A percentile compares a stretch with the other conserved stretches of the same genome.
phyloP scores from a whole-genome alignment of 2,113 vertebrate species.

The Clinocottus analis region DNA sequence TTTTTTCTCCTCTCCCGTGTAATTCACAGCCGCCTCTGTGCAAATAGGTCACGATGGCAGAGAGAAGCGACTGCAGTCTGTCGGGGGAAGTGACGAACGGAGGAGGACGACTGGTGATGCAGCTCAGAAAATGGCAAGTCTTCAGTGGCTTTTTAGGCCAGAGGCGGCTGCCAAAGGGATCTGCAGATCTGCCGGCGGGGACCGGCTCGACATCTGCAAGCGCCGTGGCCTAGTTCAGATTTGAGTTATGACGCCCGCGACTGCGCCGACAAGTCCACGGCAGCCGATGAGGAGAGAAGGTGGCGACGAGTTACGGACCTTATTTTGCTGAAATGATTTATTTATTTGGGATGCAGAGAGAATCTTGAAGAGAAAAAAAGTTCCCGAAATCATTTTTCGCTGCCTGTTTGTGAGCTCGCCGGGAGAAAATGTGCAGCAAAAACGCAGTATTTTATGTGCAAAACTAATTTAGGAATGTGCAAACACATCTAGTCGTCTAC shows the following conservation, averaged over 20 bases:
- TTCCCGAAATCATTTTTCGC: background rate
- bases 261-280: conserved; percentile 47
- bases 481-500: background rate
- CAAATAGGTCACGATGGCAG: conserved; percentile 54
- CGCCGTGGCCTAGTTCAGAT: conserved; percentile 79
- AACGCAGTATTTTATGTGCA: background rate
- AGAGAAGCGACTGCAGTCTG: conserved; percentile 7
- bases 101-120: conserved; percentile 49
- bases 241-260: conserved; percentile 64
- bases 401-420: background rate
- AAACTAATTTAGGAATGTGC: background rate
- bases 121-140: conserved; percentile 49
- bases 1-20: no score
- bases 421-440: no score
- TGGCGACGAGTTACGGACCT: conserved; percentile 53
- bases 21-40: conserved; percentile 10
- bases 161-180: conserved; percentile 53
- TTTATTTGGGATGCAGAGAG: conserved; percentile 31
- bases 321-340: conserved; percentile 58
- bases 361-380: background rate
- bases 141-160: conserved; percentile 46
- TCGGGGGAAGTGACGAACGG: conserved; percentile 22
- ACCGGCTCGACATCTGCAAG: conserved; percentile 66
- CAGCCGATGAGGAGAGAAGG: conserved; percentile 33
- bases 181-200: conserved; percentile 52